These are phyloP conservation scores for Ochropleura plecta DNA, from an alignment of 2,888 invertebrate genomes.

Conservation along the genomic window DNA sequence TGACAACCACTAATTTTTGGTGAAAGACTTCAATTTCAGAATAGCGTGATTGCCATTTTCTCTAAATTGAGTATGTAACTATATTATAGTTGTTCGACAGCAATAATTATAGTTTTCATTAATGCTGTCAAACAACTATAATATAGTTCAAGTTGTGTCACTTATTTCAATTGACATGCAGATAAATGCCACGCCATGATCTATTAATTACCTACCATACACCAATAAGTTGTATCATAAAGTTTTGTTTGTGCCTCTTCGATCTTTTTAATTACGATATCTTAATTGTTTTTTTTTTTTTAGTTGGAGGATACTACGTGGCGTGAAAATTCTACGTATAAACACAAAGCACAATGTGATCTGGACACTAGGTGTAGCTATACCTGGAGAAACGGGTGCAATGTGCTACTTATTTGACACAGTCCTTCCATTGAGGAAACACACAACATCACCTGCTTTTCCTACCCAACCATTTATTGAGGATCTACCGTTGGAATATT, in stretches of 20 bases:
- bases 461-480: slow-evolving; percentile 94
- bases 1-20: too few relatives aligned
- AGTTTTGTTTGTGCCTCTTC: background rate
- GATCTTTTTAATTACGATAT: background rate
- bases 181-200: background rate
- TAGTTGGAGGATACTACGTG: slow-evolving; percentile 91
- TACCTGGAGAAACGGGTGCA: slow-evolving; percentile 96
- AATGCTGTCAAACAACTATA: too few relatives aligned
- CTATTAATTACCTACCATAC: background rate
- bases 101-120: too few relatives aligned
- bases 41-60: too few relatives aligned
- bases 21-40: too few relatives aligned
- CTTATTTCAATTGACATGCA: background rate
- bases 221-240: background rate
- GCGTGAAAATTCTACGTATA: slow-evolving; percentile 96
- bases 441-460: slow-evolving; percentile 92
- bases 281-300: slow-evolving; percentile 56
- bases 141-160: background rate
- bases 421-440: slow-evolving; percentile 91
- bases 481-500: slow-evolving; percentile 93
- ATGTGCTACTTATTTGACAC: slow-evolving; percentile 96
- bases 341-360: slow-evolving; percentile 98
- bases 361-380: slow-evolving; percentile 95
- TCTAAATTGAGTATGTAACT: too few relatives aligned
- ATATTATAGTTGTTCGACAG: too few relatives aligned